Base-by-base conservation (phyloP, 2,113 vertebrate species). In the Myotis brandtii region DNA sequence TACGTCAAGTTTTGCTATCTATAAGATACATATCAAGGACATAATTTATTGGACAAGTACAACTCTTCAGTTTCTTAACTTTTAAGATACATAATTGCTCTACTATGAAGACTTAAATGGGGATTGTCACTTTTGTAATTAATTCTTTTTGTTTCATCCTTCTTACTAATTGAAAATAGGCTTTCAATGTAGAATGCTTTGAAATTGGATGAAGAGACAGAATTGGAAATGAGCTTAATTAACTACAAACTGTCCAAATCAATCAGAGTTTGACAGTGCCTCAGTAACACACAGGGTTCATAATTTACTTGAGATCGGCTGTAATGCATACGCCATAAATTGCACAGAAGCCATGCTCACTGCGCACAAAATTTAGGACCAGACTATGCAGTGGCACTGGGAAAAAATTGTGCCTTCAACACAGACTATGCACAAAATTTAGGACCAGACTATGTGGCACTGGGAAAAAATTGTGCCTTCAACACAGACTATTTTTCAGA, bases 171-270 rank as follows among this genome's bases (percentile, higher is more conserved):
- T 99, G 98, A 98, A 98, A 99, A 98, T 97, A 97, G 97, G 91
- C 96, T 98, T 98, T 98, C 98, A 98, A 96, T 97, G 97, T 84
- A 98, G 94, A 98, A 98, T 97, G 97, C 98, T 98, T 98, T 98
- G 98, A 99, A 98, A 98, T 97, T 98, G 97, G 97, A 96, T 98
- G 97, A 98, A 96, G 97, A 98, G 97, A 98, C 97, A 97, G 98
- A 98, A 98, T 98, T 99, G 97, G 97, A 98, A 98, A 98, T 98
- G 97, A 98, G 98, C 98, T 98, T 98, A 98, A 98, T 98, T 98
- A 99, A 98, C 98, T 98, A 97, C 98, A 98, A 98, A 98, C 98
- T 98, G 98, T 98, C 98, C 97, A 98, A 98, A 98, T 98, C 98
- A 98, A 98, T 98, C 98, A 98, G 97, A 93, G 97, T 98, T 98